Percentiles rank a stretch among this genome's conserved stretches.
Evolutionary conservation across 2,888 invertebrate species (phyloP).

Genomic region (Cantharis rustica): DNA sequence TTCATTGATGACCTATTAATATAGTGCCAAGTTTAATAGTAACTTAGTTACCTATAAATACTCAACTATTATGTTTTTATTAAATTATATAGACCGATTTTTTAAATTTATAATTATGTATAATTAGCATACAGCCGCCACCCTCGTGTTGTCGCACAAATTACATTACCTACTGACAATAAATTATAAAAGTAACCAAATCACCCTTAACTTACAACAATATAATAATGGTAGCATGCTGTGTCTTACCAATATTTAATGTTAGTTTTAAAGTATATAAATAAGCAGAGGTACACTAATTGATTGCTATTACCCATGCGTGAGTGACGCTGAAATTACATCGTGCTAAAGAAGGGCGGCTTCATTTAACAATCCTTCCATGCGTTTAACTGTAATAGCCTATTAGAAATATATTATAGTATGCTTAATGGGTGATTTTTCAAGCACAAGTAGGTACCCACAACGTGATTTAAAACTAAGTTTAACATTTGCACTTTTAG

Average conservation of each 20-base stretch:
- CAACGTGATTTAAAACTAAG: constrained; percentile 13
- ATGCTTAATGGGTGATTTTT: constrained; percentile 26
- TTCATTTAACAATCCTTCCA: constrained; percentile 32
- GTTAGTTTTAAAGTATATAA: constrained; percentile 12
- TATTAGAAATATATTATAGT: constrained; percentile 36
- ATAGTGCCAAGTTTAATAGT: neutral
- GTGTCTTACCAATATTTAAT: constrained; percentile 31
- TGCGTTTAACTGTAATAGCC: constrained; percentile 39
- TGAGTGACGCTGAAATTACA: constrained; percentile 37
- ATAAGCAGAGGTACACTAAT: constrained; percentile 23
- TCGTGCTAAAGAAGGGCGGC: constrained; percentile 37
- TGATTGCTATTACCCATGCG: constrained; percentile 30
- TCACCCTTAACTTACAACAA: constrained; percentile 34
- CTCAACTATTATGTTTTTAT: neutral
- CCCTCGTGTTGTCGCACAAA: constrained; percentile 27
- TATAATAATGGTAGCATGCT: constrained; percentile 33
- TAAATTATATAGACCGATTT: neutral
- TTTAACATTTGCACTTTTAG: neutral
- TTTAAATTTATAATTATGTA: neutral
- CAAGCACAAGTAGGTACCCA: constrained; percentile 3
- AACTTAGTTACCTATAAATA: neutral
- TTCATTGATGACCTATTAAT: neutral
- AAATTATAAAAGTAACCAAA: constrained; percentile 30
- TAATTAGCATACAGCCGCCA: constrained; percentile 18
- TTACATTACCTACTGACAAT: constrained; percentile 26